Evolutionary conservation across 2,888 invertebrate species (phyloP), one percentile per base, ranked within the genome.

Genomic region (Adelognathus sp.): DNA sequence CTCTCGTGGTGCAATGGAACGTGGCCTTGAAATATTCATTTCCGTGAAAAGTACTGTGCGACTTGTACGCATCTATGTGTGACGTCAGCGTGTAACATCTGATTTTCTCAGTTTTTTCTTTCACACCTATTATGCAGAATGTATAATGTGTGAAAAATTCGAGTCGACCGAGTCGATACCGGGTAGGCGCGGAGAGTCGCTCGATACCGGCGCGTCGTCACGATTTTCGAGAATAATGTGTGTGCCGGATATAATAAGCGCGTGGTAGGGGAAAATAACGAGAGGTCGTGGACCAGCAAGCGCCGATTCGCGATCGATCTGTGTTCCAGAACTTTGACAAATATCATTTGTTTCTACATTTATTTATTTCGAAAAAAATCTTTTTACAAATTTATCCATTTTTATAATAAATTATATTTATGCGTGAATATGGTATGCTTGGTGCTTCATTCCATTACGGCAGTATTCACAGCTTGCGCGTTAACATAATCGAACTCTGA

Each of bases 21-120:
- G 16, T 46, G 72, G 44, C 79, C 79, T 76, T 72, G 76, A 72
- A 76, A 67, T 50, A 46, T 50, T 60, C 27, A 67, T 76, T 69
- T 69, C 63, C 69, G 67, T 29, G 31, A 9, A 21, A 27, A 31
- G 18, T 9, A 52, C 29, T 50, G 31, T 50, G 11, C 18, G 56
- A 9, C 16, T 50, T 58, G 50, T 46, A 50, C 66, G 16, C 71
- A 66, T n/a, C n/a, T n/a, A n/a, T n/a, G 14, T 36, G 54, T 44
- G 61, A 67, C 50, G 69, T 72, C 54, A 44, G 58, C 39, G 46
- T 64, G 18, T 39, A 36, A 29, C 50, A 54, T 58, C 52, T 24
- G 39, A 18, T 41, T 63, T 56, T 61, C 41, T 44, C 31, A 18
- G 4, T 21, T 41, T 2, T n/a, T n/a, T n/a, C n/a, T n/a, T n/a